These are phyloP conservation scores for Homarus americanus DNA, from an alignment of 1,140 invertebrate genomes.

Conservation along the genomic window DNA sequence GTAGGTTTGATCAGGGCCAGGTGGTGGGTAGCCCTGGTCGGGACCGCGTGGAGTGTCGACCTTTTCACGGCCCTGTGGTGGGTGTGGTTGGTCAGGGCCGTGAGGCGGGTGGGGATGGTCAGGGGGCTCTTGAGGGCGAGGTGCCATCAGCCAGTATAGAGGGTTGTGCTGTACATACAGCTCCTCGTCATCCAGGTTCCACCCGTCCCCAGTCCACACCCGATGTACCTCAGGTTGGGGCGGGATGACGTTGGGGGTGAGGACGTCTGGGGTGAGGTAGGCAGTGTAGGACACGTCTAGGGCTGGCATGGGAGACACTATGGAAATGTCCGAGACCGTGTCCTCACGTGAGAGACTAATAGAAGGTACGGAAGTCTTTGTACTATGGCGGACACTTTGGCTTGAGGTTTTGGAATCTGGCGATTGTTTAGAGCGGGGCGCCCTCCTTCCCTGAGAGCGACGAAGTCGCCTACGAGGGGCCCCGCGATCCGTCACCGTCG, in stretches of 20 bases:
- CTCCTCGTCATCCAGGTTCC: background rate
- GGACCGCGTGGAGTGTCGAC: background rate
- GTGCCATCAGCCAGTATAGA: conserved; percentile 64
- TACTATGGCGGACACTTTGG: conserved; percentile 24
- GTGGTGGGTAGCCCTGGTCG: background rate
- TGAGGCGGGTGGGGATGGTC: background rate
- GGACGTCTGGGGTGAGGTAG: conserved; percentile 74
- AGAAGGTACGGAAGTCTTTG: conserved; percentile 1
- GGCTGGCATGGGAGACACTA: conserved; percentile 73
- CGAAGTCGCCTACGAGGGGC: conserved; percentile 49
- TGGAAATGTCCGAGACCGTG: conserved; percentile 64
- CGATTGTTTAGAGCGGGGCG: conserved; percentile 40
- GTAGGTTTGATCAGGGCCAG: background rate
- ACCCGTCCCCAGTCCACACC: background rate
- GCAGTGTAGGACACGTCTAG: conserved; percentile 74
- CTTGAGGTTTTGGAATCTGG: conserved; percentile 10
- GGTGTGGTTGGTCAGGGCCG: background rate
- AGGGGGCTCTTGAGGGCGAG: background rate
- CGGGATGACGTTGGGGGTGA: conserved; percentile 56
- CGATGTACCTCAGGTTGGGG: background rate
- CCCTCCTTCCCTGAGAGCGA: conserved; percentile 57
- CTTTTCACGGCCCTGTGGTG: too few relatives aligned
- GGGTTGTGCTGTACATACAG: conserved; percentile 72
- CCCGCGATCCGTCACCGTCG: conserved; percentile 45
- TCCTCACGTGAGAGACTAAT: conserved; percentile 31